Conservation (phyloP, 2,797 vertebrate species). For the Sebastes baramenuke region DNA sequence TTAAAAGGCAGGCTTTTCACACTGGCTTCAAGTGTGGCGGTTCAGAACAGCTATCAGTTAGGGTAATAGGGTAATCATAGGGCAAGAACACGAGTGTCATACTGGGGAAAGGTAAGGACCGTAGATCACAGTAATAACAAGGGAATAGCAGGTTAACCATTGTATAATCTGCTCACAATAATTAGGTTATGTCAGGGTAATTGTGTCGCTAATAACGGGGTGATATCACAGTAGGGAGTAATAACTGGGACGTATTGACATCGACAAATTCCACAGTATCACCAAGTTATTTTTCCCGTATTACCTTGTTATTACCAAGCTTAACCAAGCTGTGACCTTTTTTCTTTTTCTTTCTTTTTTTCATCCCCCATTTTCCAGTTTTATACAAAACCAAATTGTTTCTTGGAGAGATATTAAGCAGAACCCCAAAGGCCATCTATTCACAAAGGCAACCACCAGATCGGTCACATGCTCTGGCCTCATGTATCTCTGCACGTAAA, state of each 20-base stretch:
- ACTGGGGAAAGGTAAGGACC: background rate
- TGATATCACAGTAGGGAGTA: background rate
- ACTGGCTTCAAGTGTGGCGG: background rate
- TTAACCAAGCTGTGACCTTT: conserved; percentile 15
- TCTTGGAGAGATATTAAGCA: conserved; percentile 36
- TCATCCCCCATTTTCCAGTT: background rate
- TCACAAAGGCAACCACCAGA: conserved; percentile 24
- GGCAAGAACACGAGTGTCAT: background rate
- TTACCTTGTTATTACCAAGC: background rate
- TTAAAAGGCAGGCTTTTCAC: background rate
- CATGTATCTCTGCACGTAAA: conserved; percentile 42
- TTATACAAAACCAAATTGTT: conserved; percentile 26
- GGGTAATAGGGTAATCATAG: background rate
- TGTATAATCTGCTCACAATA: background rate
- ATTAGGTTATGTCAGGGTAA: background rate
- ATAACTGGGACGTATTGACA: background rate
- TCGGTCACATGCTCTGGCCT: conserved; percentile 52
- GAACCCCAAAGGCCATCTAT: conserved; percentile 35
- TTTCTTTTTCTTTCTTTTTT: background rate
- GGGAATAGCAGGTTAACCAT: background rate
- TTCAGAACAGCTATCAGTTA: background rate
- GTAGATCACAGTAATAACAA: background rate
- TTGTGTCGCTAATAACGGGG: background rate
- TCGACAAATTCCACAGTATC: background rate
- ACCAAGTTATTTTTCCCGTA: background rate